These are phyloP conservation scores for Tipula helvola DNA, from an alignment of 2,888 invertebrate genomes.

Conservation along the genomic window DNA sequence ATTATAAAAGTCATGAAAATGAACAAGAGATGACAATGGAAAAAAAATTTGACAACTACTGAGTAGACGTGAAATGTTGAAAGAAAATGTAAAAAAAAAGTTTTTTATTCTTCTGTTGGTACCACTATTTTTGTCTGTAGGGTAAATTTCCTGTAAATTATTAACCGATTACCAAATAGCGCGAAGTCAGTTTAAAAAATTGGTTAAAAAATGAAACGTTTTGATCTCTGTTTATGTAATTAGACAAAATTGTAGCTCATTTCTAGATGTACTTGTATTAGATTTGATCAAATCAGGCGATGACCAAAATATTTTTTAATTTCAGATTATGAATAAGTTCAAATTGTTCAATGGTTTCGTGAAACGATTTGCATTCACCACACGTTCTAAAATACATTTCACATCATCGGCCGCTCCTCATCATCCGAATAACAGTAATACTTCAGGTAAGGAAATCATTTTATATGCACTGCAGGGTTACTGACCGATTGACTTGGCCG, in stretches of 20 bases:
- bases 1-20: neutral
- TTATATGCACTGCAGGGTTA: neutral
- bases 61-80: neutral
- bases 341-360: neutral
- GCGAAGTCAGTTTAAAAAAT: neutral
- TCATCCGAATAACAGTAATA: neutral
- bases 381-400: neutral
- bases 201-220: neutral
- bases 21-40: neutral
- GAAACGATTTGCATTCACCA: neutral
- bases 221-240: too few species aligned
- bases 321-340: neutral
- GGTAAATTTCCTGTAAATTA: neutral
- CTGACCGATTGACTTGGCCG: neutral
- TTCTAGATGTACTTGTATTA: too few species aligned
- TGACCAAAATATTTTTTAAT: neutral
- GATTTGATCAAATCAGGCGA: too few species aligned
- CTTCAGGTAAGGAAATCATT: neutral
- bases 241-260: too few species aligned
- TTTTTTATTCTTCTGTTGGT: neutral
- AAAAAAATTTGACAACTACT: neutral
- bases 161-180: neutral
- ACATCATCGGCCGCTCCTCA: neutral
- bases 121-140: neutral
- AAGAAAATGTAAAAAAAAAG: neutral